Evolutionary conservation across 2,888 invertebrate genomes (phyloP).

Genomic region (Rhaphigaster nebulosa): DNA sequence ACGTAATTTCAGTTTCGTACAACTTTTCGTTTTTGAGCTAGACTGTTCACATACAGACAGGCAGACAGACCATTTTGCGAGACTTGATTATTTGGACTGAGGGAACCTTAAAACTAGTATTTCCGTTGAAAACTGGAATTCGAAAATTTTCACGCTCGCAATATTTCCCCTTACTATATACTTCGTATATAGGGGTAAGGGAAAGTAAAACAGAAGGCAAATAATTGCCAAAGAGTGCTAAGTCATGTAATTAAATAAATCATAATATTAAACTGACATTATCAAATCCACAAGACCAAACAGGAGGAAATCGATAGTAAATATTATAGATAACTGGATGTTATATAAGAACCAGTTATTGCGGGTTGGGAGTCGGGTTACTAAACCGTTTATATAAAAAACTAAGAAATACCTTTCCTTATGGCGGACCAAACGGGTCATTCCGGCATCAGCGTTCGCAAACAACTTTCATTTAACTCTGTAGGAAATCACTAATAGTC

Average conservation of each 20-base stretch:
- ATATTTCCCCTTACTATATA: too few relatives aligned
- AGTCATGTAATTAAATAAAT: background rate
- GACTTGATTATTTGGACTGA: too few relatives aligned
- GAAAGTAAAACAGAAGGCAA: too few relatives aligned
- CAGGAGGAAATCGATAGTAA: background rate
- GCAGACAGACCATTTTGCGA: too few relatives aligned
- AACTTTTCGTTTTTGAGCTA: too few relatives aligned
- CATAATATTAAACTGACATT: background rate
- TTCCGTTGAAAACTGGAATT: too few relatives aligned
- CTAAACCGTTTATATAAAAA: constrained; percentile 21
- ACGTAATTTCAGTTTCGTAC: too few relatives aligned
- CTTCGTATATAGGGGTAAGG: too few relatives aligned
- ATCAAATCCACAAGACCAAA: background rate
- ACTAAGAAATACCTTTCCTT: background rate
- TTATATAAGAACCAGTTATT: constrained; percentile 15
- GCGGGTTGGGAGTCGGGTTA: background rate
- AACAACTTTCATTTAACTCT: background rate
- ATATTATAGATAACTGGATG: background rate
- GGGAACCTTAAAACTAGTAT: too few relatives aligned
- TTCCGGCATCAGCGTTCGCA: background rate
- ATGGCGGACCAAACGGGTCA: background rate
- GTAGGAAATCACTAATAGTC: background rate
- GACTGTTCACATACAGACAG: too few relatives aligned
- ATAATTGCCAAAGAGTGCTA: too few relatives aligned
- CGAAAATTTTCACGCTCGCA: too few relatives aligned